Conservation (phyloP, 2,113 vertebrate genomes). For the Bos taurus region DNA sequence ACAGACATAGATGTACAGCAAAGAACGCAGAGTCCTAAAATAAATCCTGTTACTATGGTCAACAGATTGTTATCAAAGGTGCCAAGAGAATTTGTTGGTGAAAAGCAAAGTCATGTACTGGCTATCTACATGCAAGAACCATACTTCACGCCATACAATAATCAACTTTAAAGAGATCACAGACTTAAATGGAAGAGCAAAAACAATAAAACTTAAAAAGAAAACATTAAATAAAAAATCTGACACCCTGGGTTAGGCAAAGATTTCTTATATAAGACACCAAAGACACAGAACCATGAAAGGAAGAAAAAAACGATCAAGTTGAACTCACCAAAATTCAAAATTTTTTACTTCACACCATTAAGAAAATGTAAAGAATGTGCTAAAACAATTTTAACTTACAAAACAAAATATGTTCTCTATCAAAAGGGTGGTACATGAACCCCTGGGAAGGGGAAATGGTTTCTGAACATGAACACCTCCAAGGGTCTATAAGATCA, state of each 20-base stretch:
- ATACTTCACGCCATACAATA: not conserved
- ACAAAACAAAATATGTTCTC: not conserved
- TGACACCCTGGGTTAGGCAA: not conserved
- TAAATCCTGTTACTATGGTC: not conserved
- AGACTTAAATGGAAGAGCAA: not conserved
- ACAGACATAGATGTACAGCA: not conserved
- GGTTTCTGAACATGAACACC: not conserved
- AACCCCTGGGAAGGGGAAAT: not conserved
- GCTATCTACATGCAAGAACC: not conserved
- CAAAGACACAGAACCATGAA: not conserved
- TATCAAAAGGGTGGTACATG: not conserved
- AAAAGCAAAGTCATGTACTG: not conserved
- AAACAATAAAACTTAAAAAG: not conserved
- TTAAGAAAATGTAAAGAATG: not conserved
- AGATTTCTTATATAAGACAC: not conserved
- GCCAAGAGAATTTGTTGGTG: not conserved
- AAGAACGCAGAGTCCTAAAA: not conserved
- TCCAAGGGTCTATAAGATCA: not conserved
- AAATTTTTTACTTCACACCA: not conserved
- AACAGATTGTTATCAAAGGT: not conserved
- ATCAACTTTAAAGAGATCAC: not conserved
- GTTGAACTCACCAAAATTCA: not conserved
- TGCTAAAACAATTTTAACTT: not conserved
- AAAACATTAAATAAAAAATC: not conserved
- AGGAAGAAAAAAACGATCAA: not conserved